Base-by-base conservation (phyloP, 2,888 invertebrate species). In the Caenorhabditis japonica region DNA sequence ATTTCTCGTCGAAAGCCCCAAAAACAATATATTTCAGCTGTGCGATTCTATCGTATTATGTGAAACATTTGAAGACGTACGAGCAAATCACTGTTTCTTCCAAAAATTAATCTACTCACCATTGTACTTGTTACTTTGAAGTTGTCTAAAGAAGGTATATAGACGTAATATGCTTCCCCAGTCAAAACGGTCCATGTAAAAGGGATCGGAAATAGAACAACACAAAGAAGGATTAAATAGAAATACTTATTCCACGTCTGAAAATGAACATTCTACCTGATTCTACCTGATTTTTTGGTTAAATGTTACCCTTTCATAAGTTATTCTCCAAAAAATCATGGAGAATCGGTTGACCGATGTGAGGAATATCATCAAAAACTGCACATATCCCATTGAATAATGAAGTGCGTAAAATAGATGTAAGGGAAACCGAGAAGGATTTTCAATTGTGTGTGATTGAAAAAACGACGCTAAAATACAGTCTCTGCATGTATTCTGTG, bases 401-500 rank as follows among this genome's bases (percentile, higher is more conserved):
- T 52, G 51, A 17, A 52, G 19, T 21, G 51, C 36, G 23, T 52
- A 52, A 36, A 52, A 52, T 4, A 36, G 4, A 17, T 34, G 34
- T 17, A 52, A 17, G 10, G 51, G 51, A 19, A 52, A 52, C 21
- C 8, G 36, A 13, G 36, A 19, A 12, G 10, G 36, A 13, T 34
- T 52, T 17, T 17, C 8, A 3, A 15, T 4, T n/a, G 39, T 39
- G 13, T 39, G 39, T 5, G 4, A 8, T 13, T 47, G 13, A 21
- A 52, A 38, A 8, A 52, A 8, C 4, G 13, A 21, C 36, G 51
- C 34, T 10, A 36, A 3, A 12, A 15, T 19, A 23, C 51, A 52
- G 3, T 38, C 36, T 36, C 36, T 52, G 17, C 51, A 52, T 1
- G 51, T 52, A 21, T 52, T 52, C 36, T 52, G 51, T 10, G 51